Conservation (phyloP, 2,113 vertebrate species). For the Martes martes region DNA sequence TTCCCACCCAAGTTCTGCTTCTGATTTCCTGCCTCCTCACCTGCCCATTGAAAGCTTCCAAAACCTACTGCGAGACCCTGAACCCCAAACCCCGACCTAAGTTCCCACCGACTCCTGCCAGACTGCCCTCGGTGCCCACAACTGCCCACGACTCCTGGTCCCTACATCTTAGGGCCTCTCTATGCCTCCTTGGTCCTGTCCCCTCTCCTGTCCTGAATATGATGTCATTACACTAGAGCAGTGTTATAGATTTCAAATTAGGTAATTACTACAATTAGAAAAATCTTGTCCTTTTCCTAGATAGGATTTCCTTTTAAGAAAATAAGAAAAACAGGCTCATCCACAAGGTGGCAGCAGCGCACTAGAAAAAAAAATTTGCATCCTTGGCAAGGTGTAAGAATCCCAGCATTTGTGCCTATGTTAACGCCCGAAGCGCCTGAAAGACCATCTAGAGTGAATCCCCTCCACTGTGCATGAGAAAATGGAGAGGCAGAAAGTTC, state of each 20-base stretch:
- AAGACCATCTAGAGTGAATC: not conserved
- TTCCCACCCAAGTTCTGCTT: not conserved
- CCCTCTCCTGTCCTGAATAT: not conserved
- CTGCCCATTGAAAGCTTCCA: not conserved
- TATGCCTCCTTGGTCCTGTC: not conserved
- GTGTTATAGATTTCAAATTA: not conserved
- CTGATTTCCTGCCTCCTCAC: not conserved
- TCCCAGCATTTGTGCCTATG: not conserved
- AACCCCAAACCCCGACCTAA: not conserved
- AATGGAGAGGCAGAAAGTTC: not conserved
- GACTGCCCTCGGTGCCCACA: not conserved
- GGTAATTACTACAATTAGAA: not conserved
- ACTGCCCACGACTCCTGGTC: not conserved
- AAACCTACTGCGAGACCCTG: not conserved
- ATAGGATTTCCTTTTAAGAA: conserved; percentile 4
- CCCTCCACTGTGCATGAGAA: not conserved
- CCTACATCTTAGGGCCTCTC: not conserved
- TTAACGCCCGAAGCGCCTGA: not conserved
- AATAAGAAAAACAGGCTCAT: not conserved
- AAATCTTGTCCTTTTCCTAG: not conserved
- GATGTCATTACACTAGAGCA: not conserved
- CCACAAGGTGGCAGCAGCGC: conserved; percentile 80
- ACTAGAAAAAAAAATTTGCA: not conserved
- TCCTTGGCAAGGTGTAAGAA: not conserved
- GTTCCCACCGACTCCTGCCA: not conserved